These are phyloP conservation scores for Microctenopoma steveboyesi DNA, from an alignment of 2,797 vertebrate species.

Conservation along the genomic window DNA sequence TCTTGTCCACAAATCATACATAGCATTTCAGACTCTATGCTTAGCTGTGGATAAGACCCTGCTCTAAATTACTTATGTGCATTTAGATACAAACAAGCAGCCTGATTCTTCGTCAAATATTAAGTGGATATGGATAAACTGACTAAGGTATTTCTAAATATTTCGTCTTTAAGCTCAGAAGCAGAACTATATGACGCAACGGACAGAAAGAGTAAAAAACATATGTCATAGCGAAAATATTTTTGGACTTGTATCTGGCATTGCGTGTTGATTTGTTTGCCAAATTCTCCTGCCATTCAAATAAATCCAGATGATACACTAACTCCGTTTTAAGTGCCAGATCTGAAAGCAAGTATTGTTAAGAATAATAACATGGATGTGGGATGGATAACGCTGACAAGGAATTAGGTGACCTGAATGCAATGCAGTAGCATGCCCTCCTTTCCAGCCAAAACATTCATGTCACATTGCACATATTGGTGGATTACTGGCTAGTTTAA, in stretches of 20 bases:
- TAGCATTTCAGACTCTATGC: not conserved
- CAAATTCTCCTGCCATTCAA: conserved; percentile 71
- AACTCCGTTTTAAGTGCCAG: conserved; percentile 71
- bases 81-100: conserved; percentile 1
- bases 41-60: not conserved
- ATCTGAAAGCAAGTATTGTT: conserved; percentile 74
- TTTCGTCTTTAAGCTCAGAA: conserved; percentile 13
- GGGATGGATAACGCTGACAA: conserved; percentile 78
- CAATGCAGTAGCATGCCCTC: conserved; percentile 72
- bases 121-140: conserved; percentile 9
- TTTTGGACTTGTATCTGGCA: conserved; percentile 40
- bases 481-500: conserved; percentile 81
- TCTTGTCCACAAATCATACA: not conserved
- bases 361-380: conserved; percentile 72
- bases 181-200: conserved; percentile 30
- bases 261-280: conserved; percentile 51
- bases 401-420: conserved; percentile 81
- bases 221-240: conserved; percentile 39
- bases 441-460: conserved; percentile 77
- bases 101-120: not conserved
- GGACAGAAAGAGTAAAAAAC: conserved; percentile 16
- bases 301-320: conserved; percentile 72
- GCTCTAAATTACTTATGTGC: not conserved
- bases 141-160: conserved; percentile 12
- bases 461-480: conserved; percentile 81